phyloP scores from a whole-genome alignment of 1,140 invertebrate species.

The Carposina sasakii region DNA sequence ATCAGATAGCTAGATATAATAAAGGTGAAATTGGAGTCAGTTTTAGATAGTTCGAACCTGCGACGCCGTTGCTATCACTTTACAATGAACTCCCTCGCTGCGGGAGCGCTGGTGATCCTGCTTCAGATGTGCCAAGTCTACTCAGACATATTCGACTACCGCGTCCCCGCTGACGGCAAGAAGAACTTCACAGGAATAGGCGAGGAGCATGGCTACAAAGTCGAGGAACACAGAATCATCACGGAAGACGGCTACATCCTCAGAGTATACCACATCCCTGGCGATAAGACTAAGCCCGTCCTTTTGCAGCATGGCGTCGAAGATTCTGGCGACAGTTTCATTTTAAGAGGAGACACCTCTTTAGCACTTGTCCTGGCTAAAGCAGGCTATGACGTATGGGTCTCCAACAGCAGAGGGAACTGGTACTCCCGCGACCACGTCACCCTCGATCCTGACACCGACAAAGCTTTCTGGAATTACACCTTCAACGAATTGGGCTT shows the following conservation, averaged over 20 bases:
- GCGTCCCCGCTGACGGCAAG: too few species aligned
- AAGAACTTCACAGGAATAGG: slow-evolving; percentile 46
- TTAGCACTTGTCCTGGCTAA: slow-evolving; percentile 67
- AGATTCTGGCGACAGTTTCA: slow-evolving; percentile 77
- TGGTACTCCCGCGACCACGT: slow-evolving; percentile 78
- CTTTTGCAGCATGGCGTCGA: slow-evolving; percentile 83
- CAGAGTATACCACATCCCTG: slow-evolving; percentile 75
- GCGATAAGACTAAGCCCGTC: slow-evolving; percentile 42
- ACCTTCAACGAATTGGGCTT: slow-evolving; percentile 76
- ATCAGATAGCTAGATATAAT: too few species aligned
- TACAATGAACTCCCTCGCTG: too few species aligned
- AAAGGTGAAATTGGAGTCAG: too few species aligned
- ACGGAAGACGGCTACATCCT: slow-evolving; percentile 81
- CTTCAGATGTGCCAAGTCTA: too few species aligned
- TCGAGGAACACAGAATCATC: slow-evolving; percentile 40
- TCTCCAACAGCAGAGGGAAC: slow-evolving; percentile 82
- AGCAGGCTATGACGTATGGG: slow-evolving; percentile 81
- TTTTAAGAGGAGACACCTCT: slow-evolving; percentile 71
- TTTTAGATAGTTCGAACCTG: too few species aligned
- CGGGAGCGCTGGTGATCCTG: too few species aligned
- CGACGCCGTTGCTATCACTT: too few species aligned
- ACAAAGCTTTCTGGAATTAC: slow-evolving; percentile 72
- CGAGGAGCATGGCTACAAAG: slow-evolving; percentile 40
- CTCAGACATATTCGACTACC: too few species aligned
- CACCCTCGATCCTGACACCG: slow-evolving; percentile 58